Evolutionary conservation across 2,888 invertebrate genomes (phyloP).

Genomic region (Tryphoninae sp.): DNA sequence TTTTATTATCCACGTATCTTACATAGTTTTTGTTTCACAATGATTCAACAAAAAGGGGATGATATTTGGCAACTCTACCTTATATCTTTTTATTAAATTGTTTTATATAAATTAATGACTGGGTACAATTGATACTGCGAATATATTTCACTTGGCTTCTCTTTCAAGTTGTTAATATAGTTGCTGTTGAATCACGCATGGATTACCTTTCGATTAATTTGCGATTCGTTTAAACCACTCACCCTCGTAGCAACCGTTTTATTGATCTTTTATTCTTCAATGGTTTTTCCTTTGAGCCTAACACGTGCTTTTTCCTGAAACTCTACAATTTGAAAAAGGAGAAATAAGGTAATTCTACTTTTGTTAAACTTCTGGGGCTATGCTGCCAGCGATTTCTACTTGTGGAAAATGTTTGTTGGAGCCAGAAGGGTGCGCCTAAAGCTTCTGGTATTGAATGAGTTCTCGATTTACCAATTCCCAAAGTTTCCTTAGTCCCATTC

Average conservation of each 20-base stretch:
- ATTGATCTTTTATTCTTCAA: neutral
- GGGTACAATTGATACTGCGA: too few relatives aligned
- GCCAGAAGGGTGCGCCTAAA: conserved; percentile 20
- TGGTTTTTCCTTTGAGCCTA: neutral
- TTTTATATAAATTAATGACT: too few relatives aligned
- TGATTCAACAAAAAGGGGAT: too few relatives aligned
- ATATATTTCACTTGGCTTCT: too few relatives aligned
- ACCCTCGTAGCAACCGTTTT: neutral
- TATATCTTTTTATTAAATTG: too few relatives aligned
- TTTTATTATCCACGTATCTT: too few relatives aligned
- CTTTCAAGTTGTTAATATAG: neutral
- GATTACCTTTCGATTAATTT: neutral
- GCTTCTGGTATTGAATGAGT: conserved; percentile 57
- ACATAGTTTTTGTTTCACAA: too few relatives aligned
- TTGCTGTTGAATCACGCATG: neutral
- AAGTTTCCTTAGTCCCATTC: conserved; percentile 47
- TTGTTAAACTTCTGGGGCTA: conserved; percentile 49
- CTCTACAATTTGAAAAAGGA: conserved; percentile 17
- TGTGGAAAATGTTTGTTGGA: neutral
- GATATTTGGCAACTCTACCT: too few relatives aligned
- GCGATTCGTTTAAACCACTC: neutral
- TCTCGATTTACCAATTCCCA: conserved; percentile 57
- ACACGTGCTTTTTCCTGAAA: neutral
- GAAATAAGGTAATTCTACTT: conserved; percentile 20
- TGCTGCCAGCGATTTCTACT: conserved; percentile 45